Conservation (phyloP, 2,797 vertebrate genomes). For the Hafferia zeledoni region DNA sequence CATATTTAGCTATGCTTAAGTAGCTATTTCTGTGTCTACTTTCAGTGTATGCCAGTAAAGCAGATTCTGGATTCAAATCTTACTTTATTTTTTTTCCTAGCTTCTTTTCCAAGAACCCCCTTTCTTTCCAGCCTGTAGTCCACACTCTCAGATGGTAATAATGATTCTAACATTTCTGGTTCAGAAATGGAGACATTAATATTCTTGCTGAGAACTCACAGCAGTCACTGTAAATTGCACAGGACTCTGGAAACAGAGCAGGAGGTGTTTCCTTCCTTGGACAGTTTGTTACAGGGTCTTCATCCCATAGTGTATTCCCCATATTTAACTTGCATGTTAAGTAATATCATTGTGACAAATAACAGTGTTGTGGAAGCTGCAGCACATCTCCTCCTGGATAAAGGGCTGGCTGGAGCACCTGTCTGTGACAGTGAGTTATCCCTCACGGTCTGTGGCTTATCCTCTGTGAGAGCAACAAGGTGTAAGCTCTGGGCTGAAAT, state of each 20-base stretch:
- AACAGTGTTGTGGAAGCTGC: neutral
- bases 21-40: neutral
- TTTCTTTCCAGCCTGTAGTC: neutral
- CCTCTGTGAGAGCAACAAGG: neutral
- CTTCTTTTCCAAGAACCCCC: neutral
- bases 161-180: neutral
- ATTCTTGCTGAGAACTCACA: neutral
- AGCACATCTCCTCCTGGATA: neutral
- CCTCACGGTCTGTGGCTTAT: neutral
- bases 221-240: neutral
- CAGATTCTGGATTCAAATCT: neutral
- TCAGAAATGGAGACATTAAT: neutral
- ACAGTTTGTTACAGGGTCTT: neutral
- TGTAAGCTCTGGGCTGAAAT: neutral
- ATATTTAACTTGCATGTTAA: neutral
- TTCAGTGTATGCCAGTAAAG: neutral
- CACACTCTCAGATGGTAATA: neutral
- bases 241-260: neutral
- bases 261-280: neutral
- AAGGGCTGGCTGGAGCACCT: neutral
- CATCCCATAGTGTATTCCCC: neutral
- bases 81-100: neutral
- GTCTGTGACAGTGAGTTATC: neutral
- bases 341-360: neutral
- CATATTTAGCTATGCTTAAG: neutral